A percentile compares a stretch with the other conserved stretches of the same genome.
These are phyloP conservation scores for Platalea minor DNA, from an alignment of 2,797 vertebrate species.

Conservation along the genomic window DNA sequence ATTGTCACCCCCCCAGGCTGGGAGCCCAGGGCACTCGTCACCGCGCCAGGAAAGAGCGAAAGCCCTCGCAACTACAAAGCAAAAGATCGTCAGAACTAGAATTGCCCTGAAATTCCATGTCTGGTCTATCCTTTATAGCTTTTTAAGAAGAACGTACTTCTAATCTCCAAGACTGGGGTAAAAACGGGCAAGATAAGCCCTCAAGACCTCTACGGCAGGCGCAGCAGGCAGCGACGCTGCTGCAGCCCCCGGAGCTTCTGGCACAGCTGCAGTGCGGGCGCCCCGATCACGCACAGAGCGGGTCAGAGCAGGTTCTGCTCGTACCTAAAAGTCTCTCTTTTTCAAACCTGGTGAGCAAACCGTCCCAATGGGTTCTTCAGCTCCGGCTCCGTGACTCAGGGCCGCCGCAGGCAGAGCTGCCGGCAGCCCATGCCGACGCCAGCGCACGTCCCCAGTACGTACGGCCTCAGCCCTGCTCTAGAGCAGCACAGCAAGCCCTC, in stretches of 20 bases:
- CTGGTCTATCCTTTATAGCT: neutral
- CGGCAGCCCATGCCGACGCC: neutral
- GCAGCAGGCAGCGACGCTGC: neutral
- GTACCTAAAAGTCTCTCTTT: no score
- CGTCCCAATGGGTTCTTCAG: neutral
- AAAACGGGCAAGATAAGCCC: neutral
- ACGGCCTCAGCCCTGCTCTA: neutral
- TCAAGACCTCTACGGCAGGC: no score
- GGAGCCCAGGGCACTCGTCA: no score
- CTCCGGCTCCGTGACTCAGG: neutral
- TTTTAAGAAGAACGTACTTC: neutral
- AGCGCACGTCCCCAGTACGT: rapidly evolving
- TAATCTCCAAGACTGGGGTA: neutral
- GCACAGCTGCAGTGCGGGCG: rapidly evolving
- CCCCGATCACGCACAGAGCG: neutral
- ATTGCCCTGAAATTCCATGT: neutral
- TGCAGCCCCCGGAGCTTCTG: neutral
- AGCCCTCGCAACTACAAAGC: neutral
- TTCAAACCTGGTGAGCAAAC: neutral
- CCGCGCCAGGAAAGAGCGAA: neutral
- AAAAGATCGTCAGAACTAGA: neutral
- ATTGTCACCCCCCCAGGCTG: neutral
- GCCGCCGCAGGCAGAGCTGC: neutral
- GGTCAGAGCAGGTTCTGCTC: no score
- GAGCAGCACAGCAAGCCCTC: neutral